Percentiles rank a stretch among this genome's conserved stretches.
Conservation (phyloP, 2,888 invertebrate genomes). For the Drosophila atripex region DNA sequence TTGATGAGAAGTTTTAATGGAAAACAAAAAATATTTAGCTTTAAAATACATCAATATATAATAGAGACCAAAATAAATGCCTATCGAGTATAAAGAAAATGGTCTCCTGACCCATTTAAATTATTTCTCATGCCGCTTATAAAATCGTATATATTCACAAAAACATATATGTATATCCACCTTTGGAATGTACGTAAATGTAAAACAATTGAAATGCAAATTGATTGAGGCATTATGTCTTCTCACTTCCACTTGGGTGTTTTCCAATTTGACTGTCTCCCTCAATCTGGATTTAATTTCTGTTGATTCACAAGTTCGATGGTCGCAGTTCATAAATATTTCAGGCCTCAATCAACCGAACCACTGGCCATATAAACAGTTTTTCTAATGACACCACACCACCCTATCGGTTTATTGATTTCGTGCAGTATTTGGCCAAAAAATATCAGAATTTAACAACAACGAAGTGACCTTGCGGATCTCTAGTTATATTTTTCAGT, state of each 20-base stretch:
- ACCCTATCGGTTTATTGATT: conserved; percentile 4
- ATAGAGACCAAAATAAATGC: neutral
- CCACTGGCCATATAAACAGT: conserved; percentile 20
- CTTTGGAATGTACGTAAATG: conserved; percentile 31
- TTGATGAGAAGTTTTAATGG: too few relatives aligned
- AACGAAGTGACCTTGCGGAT: conserved; percentile 30
- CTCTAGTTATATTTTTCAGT: conserved; percentile 4
- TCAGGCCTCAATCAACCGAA: conserved; percentile 25
- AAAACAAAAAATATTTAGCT: too few relatives aligned
- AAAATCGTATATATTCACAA: neutral
- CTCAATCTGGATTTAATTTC: conserved; percentile 23
- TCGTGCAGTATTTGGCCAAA: conserved; percentile 39
- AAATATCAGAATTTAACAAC: conserved; percentile 42
- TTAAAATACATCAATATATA: too few relatives aligned
- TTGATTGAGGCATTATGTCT: conserved; percentile 10
- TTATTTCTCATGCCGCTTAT: neutral
- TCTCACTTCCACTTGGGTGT: conserved; percentile 6
- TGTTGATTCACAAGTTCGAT: conserved; percentile 55
- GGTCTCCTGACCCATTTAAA: conserved; percentile 3
- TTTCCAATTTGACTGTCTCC: neutral
- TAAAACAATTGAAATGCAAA: conserved; percentile 43
- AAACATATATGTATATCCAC: neutral
- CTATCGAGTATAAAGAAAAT: neutral
- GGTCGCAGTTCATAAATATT: conserved; percentile 56
- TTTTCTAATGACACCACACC: conserved; percentile 54